These are phyloP conservation scores for Lucilia cuprina DNA, from an alignment of 1,140 invertebrate species.

Conservation along the genomic window DNA sequence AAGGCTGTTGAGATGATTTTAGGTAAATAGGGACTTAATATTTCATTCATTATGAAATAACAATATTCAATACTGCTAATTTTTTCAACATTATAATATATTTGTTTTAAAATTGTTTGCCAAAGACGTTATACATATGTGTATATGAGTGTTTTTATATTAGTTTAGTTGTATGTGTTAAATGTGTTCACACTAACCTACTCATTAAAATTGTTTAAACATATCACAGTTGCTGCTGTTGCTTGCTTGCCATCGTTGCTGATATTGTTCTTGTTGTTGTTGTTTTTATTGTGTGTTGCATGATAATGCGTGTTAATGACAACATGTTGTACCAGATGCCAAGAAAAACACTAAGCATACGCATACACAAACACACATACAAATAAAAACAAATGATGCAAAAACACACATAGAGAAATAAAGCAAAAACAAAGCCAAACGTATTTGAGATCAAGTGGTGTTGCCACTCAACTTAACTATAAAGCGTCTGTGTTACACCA, in stretches of 20 bases:
- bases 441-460: conserved; percentile 28
- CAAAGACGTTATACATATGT: no score
- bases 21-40: no score
- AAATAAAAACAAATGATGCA: background rate
- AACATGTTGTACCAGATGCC: conserved; percentile 5
- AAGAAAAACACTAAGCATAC: conserved; percentile 1
- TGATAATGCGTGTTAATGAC: conserved; percentile 33
- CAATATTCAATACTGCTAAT: no score
- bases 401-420: background rate
- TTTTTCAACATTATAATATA: no score
- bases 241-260: background rate
- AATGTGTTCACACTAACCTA: background rate
- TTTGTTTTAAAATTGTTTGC: no score
- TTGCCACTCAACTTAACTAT: conserved; percentile 33
- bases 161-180: no score
- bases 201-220: background rate
- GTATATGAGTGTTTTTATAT: no score
- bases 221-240: background rate
- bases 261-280: background rate
- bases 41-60: no score
- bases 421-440: background rate
- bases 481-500: conserved; percentile 28
- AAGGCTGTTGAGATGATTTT: no score
- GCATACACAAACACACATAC: conserved; percentile 6
- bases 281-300: background rate